These are phyloP conservation scores for Bufo bufo DNA, from an alignment of 2,113 vertebrate species.

Conservation along the genomic window DNA sequence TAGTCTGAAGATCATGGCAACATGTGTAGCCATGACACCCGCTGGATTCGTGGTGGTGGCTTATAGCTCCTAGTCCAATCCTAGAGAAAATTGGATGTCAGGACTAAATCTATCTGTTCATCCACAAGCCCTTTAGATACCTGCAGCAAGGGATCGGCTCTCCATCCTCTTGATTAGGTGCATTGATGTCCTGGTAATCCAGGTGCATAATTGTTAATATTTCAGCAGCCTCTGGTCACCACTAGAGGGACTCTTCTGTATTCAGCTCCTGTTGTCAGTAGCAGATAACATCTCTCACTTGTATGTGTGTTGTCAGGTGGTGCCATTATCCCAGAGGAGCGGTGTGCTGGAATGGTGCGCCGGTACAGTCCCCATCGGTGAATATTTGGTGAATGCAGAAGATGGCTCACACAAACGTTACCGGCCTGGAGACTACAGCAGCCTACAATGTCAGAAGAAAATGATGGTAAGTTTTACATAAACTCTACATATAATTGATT, in stretches of 20 bases:
- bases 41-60: no score
- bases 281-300: background rate
- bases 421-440: conserved; percentile 81
- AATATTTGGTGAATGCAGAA: conserved; percentile 83
- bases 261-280: background rate
- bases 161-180: background rate
- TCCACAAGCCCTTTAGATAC: background rate
- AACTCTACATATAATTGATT: no score
- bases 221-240: background rate
- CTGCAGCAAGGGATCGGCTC: background rate
- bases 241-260: background rate
- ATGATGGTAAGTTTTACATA: conserved; percentile 79
- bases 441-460: conserved; percentile 76
- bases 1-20: no score
- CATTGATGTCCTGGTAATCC: background rate
- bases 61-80: no score
- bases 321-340: conserved; percentile 93
- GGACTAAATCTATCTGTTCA: background rate
- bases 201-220: background rate
- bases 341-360: conserved; percentile 97
- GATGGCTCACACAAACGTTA: conserved; percentile 91
- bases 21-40: no score
- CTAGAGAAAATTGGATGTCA: no score
- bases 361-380: conserved; percentile 90
- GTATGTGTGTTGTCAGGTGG: conserved; percentile 76